These are phyloP conservation scores for Leucoma salicis DNA, from an alignment of 2,888 invertebrate genomes.

Conservation along the genomic window DNA sequence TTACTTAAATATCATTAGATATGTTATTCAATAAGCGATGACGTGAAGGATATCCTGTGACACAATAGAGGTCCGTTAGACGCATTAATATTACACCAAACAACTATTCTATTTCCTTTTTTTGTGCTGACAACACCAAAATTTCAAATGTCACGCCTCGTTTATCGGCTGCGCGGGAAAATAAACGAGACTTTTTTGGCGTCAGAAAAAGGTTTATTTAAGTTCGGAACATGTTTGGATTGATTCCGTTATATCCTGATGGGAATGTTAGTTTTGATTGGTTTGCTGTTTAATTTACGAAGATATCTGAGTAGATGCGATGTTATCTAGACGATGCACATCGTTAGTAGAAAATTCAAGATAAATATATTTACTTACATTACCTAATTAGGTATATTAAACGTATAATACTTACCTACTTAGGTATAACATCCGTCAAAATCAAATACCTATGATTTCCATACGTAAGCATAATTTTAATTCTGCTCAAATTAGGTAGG, in stretches of 20 bases:
- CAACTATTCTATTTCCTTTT: conserved; percentile 58
- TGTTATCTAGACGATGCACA: no score
- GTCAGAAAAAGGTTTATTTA: conserved; percentile 66
- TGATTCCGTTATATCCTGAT: conserved; percentile 65
- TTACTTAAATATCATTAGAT: conserved; percentile 57
- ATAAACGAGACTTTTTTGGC: conserved; percentile 67
- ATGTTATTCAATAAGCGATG: conserved; percentile 49
- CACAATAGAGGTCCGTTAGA: conserved; percentile 72
- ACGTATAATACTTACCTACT: no score
- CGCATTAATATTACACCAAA: conserved; percentile 73
- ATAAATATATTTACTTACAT: no score
- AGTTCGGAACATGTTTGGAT: conserved; percentile 56
- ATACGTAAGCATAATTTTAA: no score
- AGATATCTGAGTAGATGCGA: no score
- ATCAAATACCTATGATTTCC: no score
- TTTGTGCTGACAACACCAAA: conserved; percentile 53
- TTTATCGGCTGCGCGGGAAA: conserved; percentile 72
- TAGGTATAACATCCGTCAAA: no score
- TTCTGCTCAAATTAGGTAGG: no score
- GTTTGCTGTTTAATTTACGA: conserved; percentile 9
- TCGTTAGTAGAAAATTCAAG: no score
- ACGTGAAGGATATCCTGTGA: conserved; percentile 58
- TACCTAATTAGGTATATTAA: no score
- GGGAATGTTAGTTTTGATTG: conserved; percentile 46
- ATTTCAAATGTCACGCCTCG: conserved; percentile 80